phyloP scores from a whole-genome alignment of 1,140 invertebrate species.

The Thaumetopoea pityocampa region DNA sequence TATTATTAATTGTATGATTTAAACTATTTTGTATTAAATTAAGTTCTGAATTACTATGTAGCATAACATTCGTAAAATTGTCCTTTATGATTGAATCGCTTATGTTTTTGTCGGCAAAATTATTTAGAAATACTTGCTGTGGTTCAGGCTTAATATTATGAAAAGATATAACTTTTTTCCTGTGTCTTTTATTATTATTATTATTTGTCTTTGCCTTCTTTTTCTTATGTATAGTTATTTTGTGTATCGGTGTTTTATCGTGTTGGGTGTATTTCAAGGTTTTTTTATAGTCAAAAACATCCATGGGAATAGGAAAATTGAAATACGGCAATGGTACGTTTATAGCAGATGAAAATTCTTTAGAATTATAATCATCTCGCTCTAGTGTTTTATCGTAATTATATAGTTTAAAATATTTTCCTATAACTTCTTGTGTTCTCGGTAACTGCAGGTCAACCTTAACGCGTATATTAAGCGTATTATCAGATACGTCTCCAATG shows the following conservation, averaged over 20 bases:
- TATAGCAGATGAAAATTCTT: conserved; percentile 28
- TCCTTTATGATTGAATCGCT: conserved; percentile 12
- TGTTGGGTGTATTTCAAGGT: conserved; percentile 24
- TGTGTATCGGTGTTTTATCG: conserved; percentile 33
- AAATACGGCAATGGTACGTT: conserved; percentile 44
- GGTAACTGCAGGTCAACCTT: conserved; percentile 56
- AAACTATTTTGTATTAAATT: conserved; percentile 5
- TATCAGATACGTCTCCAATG: conserved; percentile 20
- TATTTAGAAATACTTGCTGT: conserved; percentile 9
- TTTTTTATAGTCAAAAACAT: conserved; percentile 37
- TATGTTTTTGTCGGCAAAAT: conserved; percentile 12
- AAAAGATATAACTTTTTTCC: conserved; percentile 42
- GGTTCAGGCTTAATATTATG: conserved; percentile 33
- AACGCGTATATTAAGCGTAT: conserved; percentile 45
- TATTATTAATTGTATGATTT: conserved; percentile 5
- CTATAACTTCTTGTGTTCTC: conserved; percentile 28
- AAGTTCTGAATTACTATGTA: neutral
- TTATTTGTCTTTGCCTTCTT: conserved; percentile 42
- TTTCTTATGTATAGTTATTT: conserved; percentile 56
- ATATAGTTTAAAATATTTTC: conserved; percentile 23
- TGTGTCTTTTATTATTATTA: conserved; percentile 47
- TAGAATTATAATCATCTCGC: conserved; percentile 24
- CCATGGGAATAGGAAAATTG: conserved; percentile 45
- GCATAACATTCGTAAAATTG: conserved; percentile 1
- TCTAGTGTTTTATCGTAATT: conserved; percentile 20